Percentiles rank a stretch among this genome's conserved stretches.
These are phyloP conservation scores for Heteromurus nitidus DNA, from an alignment of 2,888 invertebrate species.

Conservation along the genomic window DNA sequence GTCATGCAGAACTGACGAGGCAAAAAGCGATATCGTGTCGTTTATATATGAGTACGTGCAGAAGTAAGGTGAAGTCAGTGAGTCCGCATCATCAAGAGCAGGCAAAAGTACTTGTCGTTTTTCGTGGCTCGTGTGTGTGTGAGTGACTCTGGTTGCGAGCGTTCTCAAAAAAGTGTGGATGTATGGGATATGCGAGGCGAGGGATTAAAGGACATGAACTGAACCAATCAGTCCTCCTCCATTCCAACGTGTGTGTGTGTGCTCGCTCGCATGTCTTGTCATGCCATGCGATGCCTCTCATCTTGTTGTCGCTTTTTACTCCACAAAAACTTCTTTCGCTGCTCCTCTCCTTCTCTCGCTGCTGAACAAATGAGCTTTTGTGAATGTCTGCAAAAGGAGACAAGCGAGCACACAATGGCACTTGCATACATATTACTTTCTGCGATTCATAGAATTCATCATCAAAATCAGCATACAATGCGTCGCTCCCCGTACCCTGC, in stretches of 20 bases:
- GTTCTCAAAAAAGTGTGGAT: slow-evolving; percentile 1
- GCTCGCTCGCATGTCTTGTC: slow-evolving; percentile 29
- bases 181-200: slow-evolving; percentile 31
- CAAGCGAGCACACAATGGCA: slow-evolving; percentile 39
- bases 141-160: too few relatives aligned
- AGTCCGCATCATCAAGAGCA: slow-evolving; percentile 31
- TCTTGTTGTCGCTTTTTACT: background rate
- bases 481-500: background rate
- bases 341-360: background rate
- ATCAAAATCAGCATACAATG: slow-evolving; percentile 51
- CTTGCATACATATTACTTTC: too few relatives aligned
- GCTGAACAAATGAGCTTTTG: slow-evolving; percentile 51
- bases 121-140: slow-evolving; percentile 51
- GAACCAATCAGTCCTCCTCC: slow-evolving; percentile 53
- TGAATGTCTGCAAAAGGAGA: slow-evolving; percentile 48
- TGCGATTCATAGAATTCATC: slow-evolving; percentile 47
- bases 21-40: slow-evolving; percentile 51
- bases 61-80: slow-evolving; percentile 39
- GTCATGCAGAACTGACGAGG: slow-evolving; percentile 7
- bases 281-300: slow-evolving; percentile 54
- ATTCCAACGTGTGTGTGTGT: slow-evolving; percentile 48
- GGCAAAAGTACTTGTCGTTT: slow-evolving; percentile 41
- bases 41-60: slow-evolving; percentile 1
- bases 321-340: background rate
- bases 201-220: slow-evolving; percentile 60